Evolutionary conservation across 2,888 invertebrate genomes (phyloP).

Genomic region (Oscheius sp.): DNA sequence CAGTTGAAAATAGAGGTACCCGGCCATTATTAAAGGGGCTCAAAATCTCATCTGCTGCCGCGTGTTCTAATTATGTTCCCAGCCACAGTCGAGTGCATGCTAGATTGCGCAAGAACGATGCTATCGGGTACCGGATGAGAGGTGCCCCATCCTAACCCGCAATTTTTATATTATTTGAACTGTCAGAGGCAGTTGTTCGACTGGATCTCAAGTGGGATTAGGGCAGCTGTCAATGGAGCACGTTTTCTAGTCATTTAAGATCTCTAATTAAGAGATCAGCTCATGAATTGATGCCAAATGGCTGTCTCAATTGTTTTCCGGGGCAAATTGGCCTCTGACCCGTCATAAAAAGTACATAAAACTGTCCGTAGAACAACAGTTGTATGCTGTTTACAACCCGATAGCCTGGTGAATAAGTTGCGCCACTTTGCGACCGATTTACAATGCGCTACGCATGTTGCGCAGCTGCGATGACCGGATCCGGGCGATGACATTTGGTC

Average conservation of each 20-base stretch:
- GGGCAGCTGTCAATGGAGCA: conserved; percentile 34
- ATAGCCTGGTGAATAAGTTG: conserved; percentile 19
- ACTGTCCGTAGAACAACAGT: background rate
- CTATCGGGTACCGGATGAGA: conserved; percentile 16
- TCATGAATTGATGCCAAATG: background rate
- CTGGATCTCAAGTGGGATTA: conserved; percentile 21
- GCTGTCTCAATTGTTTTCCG: background rate
- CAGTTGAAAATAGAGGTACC: conserved; percentile 50
- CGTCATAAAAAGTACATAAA: background rate
- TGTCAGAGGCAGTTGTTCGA: conserved; percentile 24
- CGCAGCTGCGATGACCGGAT: conserved; percentile 14
- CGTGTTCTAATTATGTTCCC: conserved; percentile 36
- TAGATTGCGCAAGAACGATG: conserved; percentile 32
- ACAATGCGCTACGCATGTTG: conserved; percentile 17
- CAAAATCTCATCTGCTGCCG: conserved; percentile 21
- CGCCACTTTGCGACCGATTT: conserved; percentile 37
- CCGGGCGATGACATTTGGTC: conserved; percentile 2
- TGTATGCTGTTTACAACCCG: background rate
- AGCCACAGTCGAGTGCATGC: conserved; percentile 34
- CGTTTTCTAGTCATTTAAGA: conserved; percentile 15
- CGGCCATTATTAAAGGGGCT: background rate
- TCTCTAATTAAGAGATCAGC: conserved; percentile 33
- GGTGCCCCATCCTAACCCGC: background rate
- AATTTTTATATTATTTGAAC: background rate
- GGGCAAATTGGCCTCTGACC: background rate